Evolutionary conservation across 2,113 vertebrate species (phyloP).

Genomic region (Petromus typicus): DNA sequence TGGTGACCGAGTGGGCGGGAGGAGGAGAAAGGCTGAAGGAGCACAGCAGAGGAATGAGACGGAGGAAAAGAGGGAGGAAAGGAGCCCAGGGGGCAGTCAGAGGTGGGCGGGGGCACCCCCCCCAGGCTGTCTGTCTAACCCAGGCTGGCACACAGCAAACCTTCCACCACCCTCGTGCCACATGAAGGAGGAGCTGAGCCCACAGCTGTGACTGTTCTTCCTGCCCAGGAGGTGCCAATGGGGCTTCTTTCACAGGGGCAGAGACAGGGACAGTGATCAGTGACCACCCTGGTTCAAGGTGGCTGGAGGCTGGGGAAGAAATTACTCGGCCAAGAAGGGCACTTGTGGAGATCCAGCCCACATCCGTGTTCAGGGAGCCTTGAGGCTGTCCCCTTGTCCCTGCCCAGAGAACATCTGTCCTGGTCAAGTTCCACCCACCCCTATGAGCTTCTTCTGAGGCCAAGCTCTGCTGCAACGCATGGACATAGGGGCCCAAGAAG

Average conservation of each 20-base stretch:
- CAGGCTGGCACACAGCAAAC: not conserved
- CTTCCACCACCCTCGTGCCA: not conserved
- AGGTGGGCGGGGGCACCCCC: too few species aligned
- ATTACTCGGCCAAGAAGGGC: not conserved
- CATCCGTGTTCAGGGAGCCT: not conserved
- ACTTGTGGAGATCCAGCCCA: not conserved
- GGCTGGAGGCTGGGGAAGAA: not conserved
- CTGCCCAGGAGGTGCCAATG: fast-evolving
- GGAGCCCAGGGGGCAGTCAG: not conserved
- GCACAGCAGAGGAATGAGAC: fast-evolving
- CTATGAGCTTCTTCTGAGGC: not conserved
- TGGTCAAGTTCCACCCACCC: too few species aligned
- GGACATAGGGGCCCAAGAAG: fast-evolving
- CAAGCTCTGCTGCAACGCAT: not conserved
- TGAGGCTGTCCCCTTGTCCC: not conserved
- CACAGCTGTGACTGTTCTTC: not conserved
- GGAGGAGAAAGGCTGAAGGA: too few species aligned
- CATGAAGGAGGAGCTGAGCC: fast-evolving
- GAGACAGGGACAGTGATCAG: not conserved
- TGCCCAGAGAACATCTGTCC: too few species aligned
- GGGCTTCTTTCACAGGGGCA: fast-evolving
- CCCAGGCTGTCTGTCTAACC: not conserved
- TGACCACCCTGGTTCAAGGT: not conserved
- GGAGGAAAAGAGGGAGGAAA: not conserved
- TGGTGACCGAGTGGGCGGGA: fast-evolving